Base-by-base conservation (phyloP, 2,113 vertebrate species). In the Bufo bufo region DNA sequence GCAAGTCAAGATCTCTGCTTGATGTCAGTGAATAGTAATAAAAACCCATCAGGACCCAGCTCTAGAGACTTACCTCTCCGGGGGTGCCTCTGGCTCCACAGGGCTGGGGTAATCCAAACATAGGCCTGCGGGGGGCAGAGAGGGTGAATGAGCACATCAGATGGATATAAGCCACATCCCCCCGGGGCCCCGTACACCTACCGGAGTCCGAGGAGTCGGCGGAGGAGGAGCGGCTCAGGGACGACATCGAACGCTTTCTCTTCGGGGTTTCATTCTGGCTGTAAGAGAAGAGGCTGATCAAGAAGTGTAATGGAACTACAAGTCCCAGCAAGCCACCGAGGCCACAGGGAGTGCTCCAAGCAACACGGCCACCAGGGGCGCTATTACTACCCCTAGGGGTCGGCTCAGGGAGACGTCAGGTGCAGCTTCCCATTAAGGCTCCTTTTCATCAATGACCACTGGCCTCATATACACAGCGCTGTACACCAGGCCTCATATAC, bases 141-240 rank as follows among this genome's bases (percentile, higher is more conserved):
- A 14, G 56, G 10, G 10, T 54, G 10, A 54, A 11, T 6, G 10
- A 54, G 56, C 56, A 3, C 56, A 7, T 12, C 3, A 7, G 3
- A 58, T 58, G 52, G 52, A 7, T 54, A 58, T 58, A 3, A 58
- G 8, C 13, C 3, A 10, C 56, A 3, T 58, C 8, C 8, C 56
- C 56, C 52, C 52, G 5, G 52, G 52, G 5, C 52, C 52, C 52
- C 9, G 9, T 52, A 52, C 17, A 58, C 94, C 94, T 89, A 98
- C 97, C 97, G 88, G 96, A 95, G 93, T 98, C 97, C 20, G 96
- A 96, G 47, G 96, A 96, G 90, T 97, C 97, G 0, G 97, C 97
- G 12, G 95, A 92, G 3, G 90, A 89, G 0, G 93, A 93, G 45
- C 84, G 90, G 61, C 74, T 88, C 14, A 85, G 72, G 10, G 74